These are phyloP conservation scores for Myotis planiceps DNA, from an alignment of 2,797 vertebrate genomes.

Conservation along the genomic window DNA sequence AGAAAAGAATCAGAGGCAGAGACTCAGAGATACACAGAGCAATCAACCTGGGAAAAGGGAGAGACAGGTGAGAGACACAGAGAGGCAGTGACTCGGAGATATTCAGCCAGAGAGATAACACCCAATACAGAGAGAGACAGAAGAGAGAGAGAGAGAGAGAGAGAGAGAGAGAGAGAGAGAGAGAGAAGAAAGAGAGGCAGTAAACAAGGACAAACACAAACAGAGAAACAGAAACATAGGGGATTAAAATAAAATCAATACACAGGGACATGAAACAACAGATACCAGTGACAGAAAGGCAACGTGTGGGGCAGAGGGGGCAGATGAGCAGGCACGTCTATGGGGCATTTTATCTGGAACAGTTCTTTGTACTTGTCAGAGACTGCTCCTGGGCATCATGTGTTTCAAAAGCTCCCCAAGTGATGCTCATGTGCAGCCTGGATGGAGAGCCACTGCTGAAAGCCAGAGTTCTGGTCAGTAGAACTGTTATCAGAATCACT, in stretches of 20 bases:
- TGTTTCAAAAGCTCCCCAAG: not conserved
- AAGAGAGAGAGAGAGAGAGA: not conserved
- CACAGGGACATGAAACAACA: not conserved
- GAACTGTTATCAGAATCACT: not conserved
- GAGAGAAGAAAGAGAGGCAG: not conserved
- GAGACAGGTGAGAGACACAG: not conserved
- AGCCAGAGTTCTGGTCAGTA: not conserved
- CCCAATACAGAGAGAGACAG: not conserved
- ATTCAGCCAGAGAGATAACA: not conserved
- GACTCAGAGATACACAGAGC: not conserved
- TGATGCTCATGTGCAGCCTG: not conserved
- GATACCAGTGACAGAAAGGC: not conserved
- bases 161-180: too few relatives aligned
- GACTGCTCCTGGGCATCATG: not conserved
- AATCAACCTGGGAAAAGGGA: not conserved
- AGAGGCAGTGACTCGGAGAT: not conserved
- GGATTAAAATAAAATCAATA: not conserved
- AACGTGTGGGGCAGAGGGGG: not conserved
- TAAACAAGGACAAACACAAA: not conserved
- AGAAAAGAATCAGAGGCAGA: not conserved
- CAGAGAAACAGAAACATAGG: not conserved
- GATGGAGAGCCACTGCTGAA: not conserved
- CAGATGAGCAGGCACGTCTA: not conserved
- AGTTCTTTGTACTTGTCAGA: not conserved
- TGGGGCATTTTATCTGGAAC: not conserved